A percentile compares a stretch with the other conserved stretches of the same genome.
Evolutionary conservation across 2,888 invertebrate genomes (phyloP).

Genomic region (Clitarchus hookeri): DNA sequence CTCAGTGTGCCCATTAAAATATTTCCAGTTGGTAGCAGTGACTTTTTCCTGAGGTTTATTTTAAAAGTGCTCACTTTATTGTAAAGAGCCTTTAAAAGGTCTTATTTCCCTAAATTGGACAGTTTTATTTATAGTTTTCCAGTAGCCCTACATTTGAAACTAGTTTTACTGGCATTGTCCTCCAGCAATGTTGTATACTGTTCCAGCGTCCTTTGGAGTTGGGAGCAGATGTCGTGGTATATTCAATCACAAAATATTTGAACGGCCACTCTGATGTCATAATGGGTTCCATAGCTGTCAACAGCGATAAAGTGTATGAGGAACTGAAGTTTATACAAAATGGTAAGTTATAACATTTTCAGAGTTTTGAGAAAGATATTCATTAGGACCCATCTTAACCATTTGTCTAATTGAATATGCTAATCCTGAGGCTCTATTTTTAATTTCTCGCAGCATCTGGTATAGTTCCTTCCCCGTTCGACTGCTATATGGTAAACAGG

Average conservation of each 20-base stretch:
- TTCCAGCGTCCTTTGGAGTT: slow-evolving; percentile 79
- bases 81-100: too few relatives aligned
- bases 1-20: too few relatives aligned
- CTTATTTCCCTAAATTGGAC: too few relatives aligned
- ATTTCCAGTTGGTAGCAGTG: too few relatives aligned
- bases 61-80: too few relatives aligned
- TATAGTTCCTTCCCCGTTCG: slow-evolving; percentile 93
- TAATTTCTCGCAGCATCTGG: slow-evolving; percentile 73
- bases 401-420: background rate
- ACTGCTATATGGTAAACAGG: slow-evolving; percentile 90
- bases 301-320: slow-evolving; percentile 70
- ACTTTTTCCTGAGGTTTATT: too few relatives aligned
- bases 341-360: slow-evolving; percentile 58
- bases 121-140: too few relatives aligned
- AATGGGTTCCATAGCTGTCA: slow-evolving; percentile 88
- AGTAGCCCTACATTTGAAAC: too few relatives aligned
- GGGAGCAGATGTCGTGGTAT: slow-evolving; percentile 89
- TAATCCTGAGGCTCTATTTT: background rate
- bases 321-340: slow-evolving; percentile 85
- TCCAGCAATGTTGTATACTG: background rate
- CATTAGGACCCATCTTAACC: background rate
- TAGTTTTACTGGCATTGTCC: too few relatives aligned
- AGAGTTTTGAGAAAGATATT: background rate
- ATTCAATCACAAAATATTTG: slow-evolving; percentile 97
- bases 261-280: slow-evolving; percentile 97